A percentile compares a stretch with the other conserved stretches of the same genome.
phyloP scores from a whole-genome alignment of 2,888 invertebrate genomes.

The Brenthis ino region DNA sequence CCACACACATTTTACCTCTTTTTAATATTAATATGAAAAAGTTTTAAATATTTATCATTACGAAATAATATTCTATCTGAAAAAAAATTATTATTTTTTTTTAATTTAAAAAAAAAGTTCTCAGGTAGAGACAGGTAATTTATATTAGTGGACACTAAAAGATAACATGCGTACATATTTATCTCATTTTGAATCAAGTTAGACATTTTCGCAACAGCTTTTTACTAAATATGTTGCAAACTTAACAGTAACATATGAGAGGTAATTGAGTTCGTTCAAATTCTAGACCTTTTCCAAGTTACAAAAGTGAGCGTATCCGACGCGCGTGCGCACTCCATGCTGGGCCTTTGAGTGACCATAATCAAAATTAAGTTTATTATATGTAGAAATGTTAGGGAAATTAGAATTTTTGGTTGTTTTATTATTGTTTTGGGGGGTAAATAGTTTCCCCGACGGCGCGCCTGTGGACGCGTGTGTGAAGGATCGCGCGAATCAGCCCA shows the following conservation, averaged over 20 bases:
- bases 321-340: constrained; percentile 61
- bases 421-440: constrained; percentile 53
- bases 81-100: not conserved
- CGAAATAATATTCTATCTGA: no score
- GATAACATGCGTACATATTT: not conserved
- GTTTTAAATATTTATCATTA: no score
- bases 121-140: not conserved
- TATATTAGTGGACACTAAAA: not conserved
- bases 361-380: constrained; percentile 3
- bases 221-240: constrained; percentile 32
- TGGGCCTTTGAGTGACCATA: constrained; percentile 48
- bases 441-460: constrained; percentile 90
- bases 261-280: constrained; percentile 64
- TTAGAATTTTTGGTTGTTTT: constrained; percentile 34
- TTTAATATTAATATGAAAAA: no score
- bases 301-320: constrained; percentile 71
- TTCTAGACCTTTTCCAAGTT: constrained; percentile 74
- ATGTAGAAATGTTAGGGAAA: not conserved
- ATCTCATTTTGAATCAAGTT: constrained; percentile 10
- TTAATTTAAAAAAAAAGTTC: not conserved
- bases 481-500: constrained; percentile 87
- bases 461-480: constrained; percentile 92
- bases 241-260: constrained; percentile 26
- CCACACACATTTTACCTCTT: no score
- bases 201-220: constrained; percentile 22